Conservation (phyloP, 2,113 vertebrate genomes). For the Struthidea cinerea region DNA sequence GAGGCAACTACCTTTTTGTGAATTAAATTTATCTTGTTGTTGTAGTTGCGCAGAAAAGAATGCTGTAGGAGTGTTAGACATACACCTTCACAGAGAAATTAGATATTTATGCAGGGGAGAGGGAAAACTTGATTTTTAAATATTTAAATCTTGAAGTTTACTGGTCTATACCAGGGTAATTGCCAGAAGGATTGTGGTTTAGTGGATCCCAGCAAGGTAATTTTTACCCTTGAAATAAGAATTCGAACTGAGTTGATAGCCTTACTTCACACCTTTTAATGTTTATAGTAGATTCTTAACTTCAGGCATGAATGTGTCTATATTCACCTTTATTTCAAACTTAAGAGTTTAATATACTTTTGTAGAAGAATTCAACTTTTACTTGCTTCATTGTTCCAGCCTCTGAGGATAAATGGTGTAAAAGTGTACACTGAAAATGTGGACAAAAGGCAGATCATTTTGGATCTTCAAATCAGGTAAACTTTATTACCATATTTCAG, state of each 20-base stretch:
- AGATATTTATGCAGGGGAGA: neutral
- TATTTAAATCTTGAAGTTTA: neutral
- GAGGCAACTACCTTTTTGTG: neutral
- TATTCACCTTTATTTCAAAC: neutral
- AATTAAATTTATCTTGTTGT: neutral
- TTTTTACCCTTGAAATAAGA: neutral
- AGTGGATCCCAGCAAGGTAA: neutral
- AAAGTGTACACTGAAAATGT: slow-evolving; percentile 98
- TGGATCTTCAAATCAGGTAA: slow-evolving; percentile 98
- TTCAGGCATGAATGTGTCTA: neutral
- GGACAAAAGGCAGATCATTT: slow-evolving; percentile 95
- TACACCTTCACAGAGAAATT: neutral
- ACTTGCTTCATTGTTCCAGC: slow-evolving; percentile 71
- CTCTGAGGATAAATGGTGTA: slow-evolving; percentile 91
- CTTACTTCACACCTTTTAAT: neutral
- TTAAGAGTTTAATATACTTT: neutral
- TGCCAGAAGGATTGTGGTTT: neutral
- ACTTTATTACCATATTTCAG: neutral
- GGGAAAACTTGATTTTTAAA: neutral
- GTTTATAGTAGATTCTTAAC: neutral
- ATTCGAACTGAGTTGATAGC: neutral
- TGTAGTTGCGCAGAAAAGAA: neutral
- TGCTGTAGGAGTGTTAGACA: neutral
- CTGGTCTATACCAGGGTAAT: neutral
- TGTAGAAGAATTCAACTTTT: neutral